phyloP scores from a whole-genome alignment of 2,888 invertebrate genomes.

The Meiosimyza decipiens region DNA sequence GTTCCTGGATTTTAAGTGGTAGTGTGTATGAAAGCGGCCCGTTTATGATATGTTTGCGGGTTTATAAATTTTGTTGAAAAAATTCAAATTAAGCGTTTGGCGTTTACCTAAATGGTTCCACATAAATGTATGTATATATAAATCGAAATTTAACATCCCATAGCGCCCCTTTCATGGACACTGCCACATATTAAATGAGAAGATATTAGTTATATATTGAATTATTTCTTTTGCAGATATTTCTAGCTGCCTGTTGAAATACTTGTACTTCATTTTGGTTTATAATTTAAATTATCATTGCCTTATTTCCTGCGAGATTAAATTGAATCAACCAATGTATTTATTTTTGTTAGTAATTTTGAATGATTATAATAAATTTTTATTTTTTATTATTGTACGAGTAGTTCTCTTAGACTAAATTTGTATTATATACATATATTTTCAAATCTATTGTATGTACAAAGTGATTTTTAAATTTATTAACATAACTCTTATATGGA shows the following conservation, averaged over 20 bases:
- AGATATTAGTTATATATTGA: too few species aligned
- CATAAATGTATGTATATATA: too few species aligned
- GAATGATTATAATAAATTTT: constrained; percentile 13
- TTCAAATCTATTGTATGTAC: constrained; percentile 40
- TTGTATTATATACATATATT: constrained; percentile 36
- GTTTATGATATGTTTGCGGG: too few species aligned
- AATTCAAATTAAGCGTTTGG: too few species aligned
- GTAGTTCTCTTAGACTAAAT: constrained; percentile 31
- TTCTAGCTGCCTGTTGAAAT: constrained; percentile 6
- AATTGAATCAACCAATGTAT: constrained; percentile 36
- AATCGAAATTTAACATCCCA: too few species aligned
- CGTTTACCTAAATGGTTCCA: too few species aligned
- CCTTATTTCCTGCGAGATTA: constrained; percentile 21
- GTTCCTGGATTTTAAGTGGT: neutral
- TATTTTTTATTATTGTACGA: constrained; percentile 16
- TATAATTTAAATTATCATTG: neutral
- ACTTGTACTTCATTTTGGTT: constrained; percentile 2
- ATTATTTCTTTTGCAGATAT: constrained; percentile 24
- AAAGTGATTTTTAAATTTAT: constrained; percentile 53
- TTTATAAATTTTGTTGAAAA: too few species aligned
- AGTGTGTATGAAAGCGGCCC: too few species aligned
- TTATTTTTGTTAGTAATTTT: constrained; percentile 40
- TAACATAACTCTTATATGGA: constrained; percentile 47
- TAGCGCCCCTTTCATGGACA: too few species aligned
- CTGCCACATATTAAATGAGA: too few species aligned